Percentiles rank a stretch among this genome's conserved stretches.
These are phyloP conservation scores for Scaptodrosophila latifasciaeformis DNA, from an alignment of 2,888 invertebrate species.

Conservation along the genomic window DNA sequence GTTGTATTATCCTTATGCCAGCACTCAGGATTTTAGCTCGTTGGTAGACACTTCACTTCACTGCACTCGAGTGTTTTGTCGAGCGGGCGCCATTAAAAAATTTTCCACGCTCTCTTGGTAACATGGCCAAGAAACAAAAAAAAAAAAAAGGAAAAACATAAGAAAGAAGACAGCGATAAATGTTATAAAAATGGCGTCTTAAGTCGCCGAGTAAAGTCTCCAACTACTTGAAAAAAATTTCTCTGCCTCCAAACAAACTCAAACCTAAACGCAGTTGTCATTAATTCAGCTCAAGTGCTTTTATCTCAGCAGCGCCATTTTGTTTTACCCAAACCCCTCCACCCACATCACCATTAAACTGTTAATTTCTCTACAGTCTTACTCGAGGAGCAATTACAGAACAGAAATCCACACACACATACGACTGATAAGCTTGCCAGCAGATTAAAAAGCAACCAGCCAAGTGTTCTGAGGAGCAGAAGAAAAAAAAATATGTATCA, in stretches of 20 bases:
- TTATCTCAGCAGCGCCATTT: constrained; percentile 56
- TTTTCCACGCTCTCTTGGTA: constrained; percentile 55
- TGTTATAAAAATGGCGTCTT: constrained; percentile 64
- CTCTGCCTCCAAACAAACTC: constrained; percentile 29
- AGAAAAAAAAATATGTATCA: constrained; percentile 47
- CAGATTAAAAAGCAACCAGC: constrained; percentile 23
- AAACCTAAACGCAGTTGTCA: constrained; percentile 35
- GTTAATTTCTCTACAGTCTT: constrained; percentile 60
- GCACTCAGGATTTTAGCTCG: constrained; percentile 24
- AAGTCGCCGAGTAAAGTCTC: constrained; percentile 50
- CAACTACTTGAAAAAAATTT: constrained; percentile 30
- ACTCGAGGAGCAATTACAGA: constrained; percentile 59
- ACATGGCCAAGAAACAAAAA: constrained; percentile 37
- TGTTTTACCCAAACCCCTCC: constrained; percentile 23
- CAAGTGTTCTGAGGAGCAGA: too few species aligned
- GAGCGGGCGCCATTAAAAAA: constrained; percentile 59
- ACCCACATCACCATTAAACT: too few species aligned
- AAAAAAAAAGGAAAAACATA: constrained; percentile 24
- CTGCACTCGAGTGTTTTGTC: constrained; percentile 61
- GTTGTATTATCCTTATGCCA: constrained; percentile 38
- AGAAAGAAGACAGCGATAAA: constrained; percentile 23
- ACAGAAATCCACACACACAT: too few species aligned
- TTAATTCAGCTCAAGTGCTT: constrained; percentile 64
- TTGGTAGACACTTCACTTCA: constrained; percentile 39
- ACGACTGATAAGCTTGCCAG: constrained; percentile 57